Percentiles rank a stretch among this genome's conserved stretches.
These are phyloP conservation scores for Chaunax sp. DNA, from an alignment of 2,797 vertebrate genomes.

Conservation along the genomic window DNA sequence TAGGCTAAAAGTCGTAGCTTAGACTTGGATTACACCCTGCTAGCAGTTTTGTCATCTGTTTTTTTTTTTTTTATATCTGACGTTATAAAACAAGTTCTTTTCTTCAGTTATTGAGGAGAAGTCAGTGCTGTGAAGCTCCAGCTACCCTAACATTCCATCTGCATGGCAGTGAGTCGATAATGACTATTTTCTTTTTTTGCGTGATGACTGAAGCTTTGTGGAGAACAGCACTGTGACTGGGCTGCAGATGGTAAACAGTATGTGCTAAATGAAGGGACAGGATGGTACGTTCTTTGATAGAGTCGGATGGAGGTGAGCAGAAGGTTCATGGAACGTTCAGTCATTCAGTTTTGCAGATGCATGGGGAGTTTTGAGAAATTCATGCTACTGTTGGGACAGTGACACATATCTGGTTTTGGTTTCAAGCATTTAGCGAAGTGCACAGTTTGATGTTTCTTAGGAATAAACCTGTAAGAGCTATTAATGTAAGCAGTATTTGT, in stretches of 20 bases:
- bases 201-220: slow-evolving; percentile 24
- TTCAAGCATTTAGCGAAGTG: not conserved
- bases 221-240: not conserved
- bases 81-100: too few species aligned
- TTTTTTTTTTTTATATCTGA: too few species aligned
- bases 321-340: slow-evolving; percentile 48
- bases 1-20: too few species aligned
- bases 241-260: slow-evolving; percentile 45
- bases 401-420: not conserved
- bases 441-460: slow-evolving; percentile 6
- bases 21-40: too few species aligned
- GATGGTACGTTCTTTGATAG: slow-evolving; percentile 4
- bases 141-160: too few species aligned
- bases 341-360: slow-evolving; percentile 12
- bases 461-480: slow-evolving; percentile 11
- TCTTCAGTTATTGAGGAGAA: too few species aligned
- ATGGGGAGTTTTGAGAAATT: slow-evolving; percentile 18
- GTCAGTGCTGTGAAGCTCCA: too few species aligned
- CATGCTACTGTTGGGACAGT: not conserved
- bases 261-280: slow-evolving; percentile 55
- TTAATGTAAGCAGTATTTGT: slow-evolving; percentile 15
- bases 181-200: slow-evolving; percentile 1
- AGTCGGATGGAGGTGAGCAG: slow-evolving; percentile 22
- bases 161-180: too few species aligned
- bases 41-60: too few species aligned